Evolutionary conservation across 2,113 vertebrate species (phyloP).

Genomic region (Meles meles): DNA sequence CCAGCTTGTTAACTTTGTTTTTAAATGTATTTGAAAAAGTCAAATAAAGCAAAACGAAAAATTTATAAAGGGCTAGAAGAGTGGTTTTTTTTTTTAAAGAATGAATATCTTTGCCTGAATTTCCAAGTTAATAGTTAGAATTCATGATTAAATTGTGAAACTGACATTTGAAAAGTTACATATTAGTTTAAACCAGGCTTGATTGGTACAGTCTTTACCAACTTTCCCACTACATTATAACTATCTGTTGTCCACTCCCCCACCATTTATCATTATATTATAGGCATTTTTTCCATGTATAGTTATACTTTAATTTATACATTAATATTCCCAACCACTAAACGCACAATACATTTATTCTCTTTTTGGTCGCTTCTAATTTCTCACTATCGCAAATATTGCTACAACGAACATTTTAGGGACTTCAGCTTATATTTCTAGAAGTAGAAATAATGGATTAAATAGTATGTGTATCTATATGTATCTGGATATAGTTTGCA

Average conservation of each 20-base stretch:
- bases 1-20: constrained; percentile 17
- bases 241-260: neutral
- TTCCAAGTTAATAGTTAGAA: constrained; percentile 12
- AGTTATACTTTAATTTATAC: neutral
- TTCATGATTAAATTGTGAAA: constrained; percentile 6
- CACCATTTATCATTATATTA: neutral
- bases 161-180: neutral
- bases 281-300: neutral
- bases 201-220: neutral
- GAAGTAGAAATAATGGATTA: neutral
- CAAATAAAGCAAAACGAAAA: constrained; percentile 12
- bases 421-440: constrained; percentile 5
- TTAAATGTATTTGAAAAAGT: constrained; percentile 37
- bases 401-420: neutral
- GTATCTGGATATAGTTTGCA: neutral
- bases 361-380: neutral
- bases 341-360: neutral
- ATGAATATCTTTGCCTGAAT: neutral
- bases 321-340: neutral
- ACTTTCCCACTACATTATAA: neutral
- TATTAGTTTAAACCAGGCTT: neutral
- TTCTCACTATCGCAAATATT: constrained; percentile 5
- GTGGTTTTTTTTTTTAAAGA: neutral
- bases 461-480: neutral
- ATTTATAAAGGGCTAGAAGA: neutral